These are phyloP conservation scores for Manis pentadactyla DNA, from an alignment of 2,797 vertebrate genomes.

Conservation along the genomic window DNA sequence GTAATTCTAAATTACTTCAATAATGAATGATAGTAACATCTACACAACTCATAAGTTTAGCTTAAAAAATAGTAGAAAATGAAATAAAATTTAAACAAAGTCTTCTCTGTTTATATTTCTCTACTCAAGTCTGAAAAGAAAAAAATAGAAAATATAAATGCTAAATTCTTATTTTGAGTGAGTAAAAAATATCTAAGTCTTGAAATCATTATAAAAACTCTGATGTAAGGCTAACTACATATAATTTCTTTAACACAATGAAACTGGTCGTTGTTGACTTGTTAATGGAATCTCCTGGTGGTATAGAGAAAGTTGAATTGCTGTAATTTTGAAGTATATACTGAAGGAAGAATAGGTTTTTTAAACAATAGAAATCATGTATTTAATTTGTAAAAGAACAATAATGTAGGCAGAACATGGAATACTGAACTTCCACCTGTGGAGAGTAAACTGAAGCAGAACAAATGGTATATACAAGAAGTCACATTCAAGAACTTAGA, in stretches of 20 bases:
- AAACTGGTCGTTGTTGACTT: neutral
- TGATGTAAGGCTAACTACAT: neutral
- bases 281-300: neutral
- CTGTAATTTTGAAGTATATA: neutral
- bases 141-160: neutral
- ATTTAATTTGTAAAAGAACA: slow-evolving; percentile 45
- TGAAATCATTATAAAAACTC: neutral
- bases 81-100: neutral
- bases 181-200: neutral
- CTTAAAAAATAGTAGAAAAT: slow-evolving; percentile 19
- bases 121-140: neutral
- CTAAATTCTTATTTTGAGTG: neutral
- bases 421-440: neutral
- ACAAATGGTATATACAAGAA: neutral
- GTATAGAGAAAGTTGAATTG: neutral
- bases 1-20: neutral
- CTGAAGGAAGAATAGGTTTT: neutral
- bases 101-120: neutral
- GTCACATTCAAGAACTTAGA: neutral
- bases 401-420: neutral
- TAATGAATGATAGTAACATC: neutral
- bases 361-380: neutral
- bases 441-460: neutral
- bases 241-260: neutral
- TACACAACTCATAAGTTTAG: neutral